Evolutionary conservation across 1,140 invertebrate genomes (phyloP), one percentile per base, ranked within the genome.

Genomic region (Asobara japonica): DNA sequence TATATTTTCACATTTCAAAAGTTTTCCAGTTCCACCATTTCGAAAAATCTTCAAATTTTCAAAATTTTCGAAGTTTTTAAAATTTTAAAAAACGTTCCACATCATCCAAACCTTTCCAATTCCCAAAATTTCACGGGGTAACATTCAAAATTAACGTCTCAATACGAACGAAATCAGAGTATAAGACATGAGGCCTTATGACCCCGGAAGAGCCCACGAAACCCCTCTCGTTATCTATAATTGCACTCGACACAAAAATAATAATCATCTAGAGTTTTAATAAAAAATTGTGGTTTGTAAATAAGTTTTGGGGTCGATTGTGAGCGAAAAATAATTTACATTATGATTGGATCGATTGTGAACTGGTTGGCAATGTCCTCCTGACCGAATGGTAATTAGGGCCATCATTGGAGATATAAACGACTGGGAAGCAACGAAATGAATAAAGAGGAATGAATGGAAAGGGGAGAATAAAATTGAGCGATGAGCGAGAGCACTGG

Each of bases 311-410:
- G 36, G 36, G 36, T 45, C 41, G 20, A 41, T 18, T n/a, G 25
- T 22, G 38, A 20, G 22, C 8, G 22, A 61, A 11, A 65, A 65
- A 33, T 7, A 51, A 56, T 25, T 56, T 56, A 56, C 51, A 56
- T 56, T 22, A 56, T 56, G 22, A 56, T 56, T 56, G 51, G 51
- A 56, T 27, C 45, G 51, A 25, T 56, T 8, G 51, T 56, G 51
- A 27, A 56, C 51, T 45, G 13, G 41, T 45, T 45, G 33, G 22
- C 30, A 65, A 20, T 38, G 36, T 65, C 33, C 33, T 65, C 64
- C 38, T 65, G 36, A 65, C 64, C 64, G 20, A 41, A 20, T 36
- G 20, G 33, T 65, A 65, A 65, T 65, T 65, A 65, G 64, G 64
- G 30, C 18, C 64, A 65, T 65, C 33, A 36, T 33, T 33, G 61